Base-by-base conservation (phyloP, 2,113 vertebrate genomes). In the Dasyprocta punctata region DNA sequence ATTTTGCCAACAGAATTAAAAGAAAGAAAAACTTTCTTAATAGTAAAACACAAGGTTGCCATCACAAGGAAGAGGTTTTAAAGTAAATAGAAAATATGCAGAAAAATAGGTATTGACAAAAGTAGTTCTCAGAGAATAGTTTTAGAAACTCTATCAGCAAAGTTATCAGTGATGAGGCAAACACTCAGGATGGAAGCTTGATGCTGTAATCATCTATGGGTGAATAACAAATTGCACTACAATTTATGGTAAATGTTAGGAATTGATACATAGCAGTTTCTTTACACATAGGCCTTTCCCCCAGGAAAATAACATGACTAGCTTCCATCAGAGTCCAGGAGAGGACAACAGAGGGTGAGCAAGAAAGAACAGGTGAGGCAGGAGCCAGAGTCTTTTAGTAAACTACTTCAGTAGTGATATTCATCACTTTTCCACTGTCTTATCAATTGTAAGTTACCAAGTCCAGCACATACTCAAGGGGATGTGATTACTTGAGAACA, bases 1-100 rank as follows among this genome's bases (percentile, higher is more conserved):
- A 77, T 16, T 80, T 94, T 92, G 84, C 44, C 54, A 89, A 82
- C 10, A 86, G 54, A 89, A 90, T 24, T n/a, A 60, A 96, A 88
- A 88, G n/a, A 73, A 83, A 77, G 41, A 28, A 87, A 36, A n/a
- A 47, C 8, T 56, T 38, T 80, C 41, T 83, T 75, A 26, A 47
- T n/a, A 22, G n/a, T 77, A 69, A 92, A 90, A 65, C 30, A 82
- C 17, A 47, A 92, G n/a, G 38, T 56, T 86, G 38, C 58, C 20
- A 65, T 84, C 12, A 58, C 69, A 54, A 83, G 78, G 47, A 67
- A 22, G 22, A 56, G 52, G 2, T 85, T 94, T 96, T 71, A 60
- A 82, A 96, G 38, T 47, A 77, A 89, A 80, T n/a, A 41, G 41
- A 14, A 85, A 86, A 77, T 71, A 38, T 12, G 6, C 26, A 93